These are phyloP conservation scores for Myanophis thanlyinensis DNA, from an alignment of 2,113 vertebrate genomes.

Conservation along the genomic window DNA sequence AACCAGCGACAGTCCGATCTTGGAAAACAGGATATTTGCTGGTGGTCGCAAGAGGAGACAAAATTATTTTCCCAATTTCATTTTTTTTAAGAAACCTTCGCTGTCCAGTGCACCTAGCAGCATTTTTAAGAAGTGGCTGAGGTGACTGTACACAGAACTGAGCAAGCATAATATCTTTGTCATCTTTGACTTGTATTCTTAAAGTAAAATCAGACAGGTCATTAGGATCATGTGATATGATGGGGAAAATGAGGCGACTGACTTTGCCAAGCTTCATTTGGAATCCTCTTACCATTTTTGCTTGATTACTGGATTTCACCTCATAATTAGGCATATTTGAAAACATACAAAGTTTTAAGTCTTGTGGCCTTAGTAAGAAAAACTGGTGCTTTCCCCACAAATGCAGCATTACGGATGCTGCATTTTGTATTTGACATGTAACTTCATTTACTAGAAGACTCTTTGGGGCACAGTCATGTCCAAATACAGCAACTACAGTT, in stretches of 20 bases:
- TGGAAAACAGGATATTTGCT: conserved; percentile 90
- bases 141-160: conserved; percentile 96
- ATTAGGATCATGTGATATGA: conserved; percentile 74
- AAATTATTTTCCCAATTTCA: conserved; percentile 88
- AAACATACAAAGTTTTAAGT: conserved; percentile 87
- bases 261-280: conserved; percentile 94
- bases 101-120: conserved; percentile 76
- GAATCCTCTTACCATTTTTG: conserved; percentile 84
- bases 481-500: conserved; percentile 89
- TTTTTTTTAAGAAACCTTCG: conserved; percentile 96
- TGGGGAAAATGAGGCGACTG: conserved; percentile 86
- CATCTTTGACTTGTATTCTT: conserved; percentile 88
- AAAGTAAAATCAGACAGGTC: conserved; percentile 90
- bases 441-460: conserved; percentile 86
- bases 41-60: conserved; percentile 84
- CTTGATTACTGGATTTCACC: conserved; percentile 81
- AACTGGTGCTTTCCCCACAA: conserved; percentile 98
- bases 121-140: conserved; percentile 83
- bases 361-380: conserved; percentile 81
- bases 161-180: conserved; percentile 82
- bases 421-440: conserved; percentile 75
- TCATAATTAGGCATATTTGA: conserved; percentile 94
- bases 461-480: conserved; percentile 94
- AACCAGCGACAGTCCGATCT: conserved; percentile 81
- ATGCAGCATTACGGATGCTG: conserved; percentile 84